Evolutionary conservation across 2,113 vertebrate species (phyloP).

Genomic region (Psilopsiagon aurifrons): DNA sequence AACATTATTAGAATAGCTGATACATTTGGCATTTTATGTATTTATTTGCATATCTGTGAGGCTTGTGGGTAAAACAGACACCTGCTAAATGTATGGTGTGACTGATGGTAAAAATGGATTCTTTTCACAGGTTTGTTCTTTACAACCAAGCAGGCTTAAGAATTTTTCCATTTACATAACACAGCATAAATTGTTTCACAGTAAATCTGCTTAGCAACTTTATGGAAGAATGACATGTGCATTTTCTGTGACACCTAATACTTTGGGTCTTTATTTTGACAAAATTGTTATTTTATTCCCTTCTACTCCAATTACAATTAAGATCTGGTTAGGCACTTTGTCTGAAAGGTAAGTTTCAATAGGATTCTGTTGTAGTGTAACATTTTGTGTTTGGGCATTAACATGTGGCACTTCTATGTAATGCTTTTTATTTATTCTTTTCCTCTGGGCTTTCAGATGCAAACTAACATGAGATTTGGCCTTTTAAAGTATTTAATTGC

Average conservation of each 20-base stretch:
- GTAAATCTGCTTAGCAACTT: constrained; percentile 65
- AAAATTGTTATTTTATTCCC: constrained; percentile 56
- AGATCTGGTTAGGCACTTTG: constrained; percentile 48
- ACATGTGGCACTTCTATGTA: background rate
- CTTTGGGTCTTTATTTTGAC: constrained; percentile 60
- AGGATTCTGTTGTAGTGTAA: background rate
- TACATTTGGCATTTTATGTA: constrained; percentile 29
- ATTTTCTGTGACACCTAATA: constrained; percentile 57
- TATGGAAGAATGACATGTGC: constrained; percentile 57
- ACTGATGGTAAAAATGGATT: constrained; percentile 55
- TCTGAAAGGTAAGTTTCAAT: constrained; percentile 53
- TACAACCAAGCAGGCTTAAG: constrained; percentile 42
- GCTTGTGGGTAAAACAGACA: constrained; percentile 57
- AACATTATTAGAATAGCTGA: background rate
- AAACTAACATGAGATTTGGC: constrained; percentile 37
- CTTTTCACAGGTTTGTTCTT: constrained; percentile 62
- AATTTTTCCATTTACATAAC: constrained; percentile 54
- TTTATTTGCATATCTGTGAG: constrained; percentile 50
- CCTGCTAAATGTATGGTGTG: constrained; percentile 54
- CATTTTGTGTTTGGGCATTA: constrained; percentile 12
- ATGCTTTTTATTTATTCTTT: constrained; percentile 38
- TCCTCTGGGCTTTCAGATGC: constrained; percentile 34
- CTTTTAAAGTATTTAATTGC: constrained; percentile 43
- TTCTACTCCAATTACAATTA: constrained; percentile 41
- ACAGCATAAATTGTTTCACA: constrained; percentile 64